A percentile compares a stretch with the other conserved stretches of the same genome.
phyloP scores from a whole-genome alignment of 1,140 invertebrate genomes.

The Venturia canescens region DNA sequence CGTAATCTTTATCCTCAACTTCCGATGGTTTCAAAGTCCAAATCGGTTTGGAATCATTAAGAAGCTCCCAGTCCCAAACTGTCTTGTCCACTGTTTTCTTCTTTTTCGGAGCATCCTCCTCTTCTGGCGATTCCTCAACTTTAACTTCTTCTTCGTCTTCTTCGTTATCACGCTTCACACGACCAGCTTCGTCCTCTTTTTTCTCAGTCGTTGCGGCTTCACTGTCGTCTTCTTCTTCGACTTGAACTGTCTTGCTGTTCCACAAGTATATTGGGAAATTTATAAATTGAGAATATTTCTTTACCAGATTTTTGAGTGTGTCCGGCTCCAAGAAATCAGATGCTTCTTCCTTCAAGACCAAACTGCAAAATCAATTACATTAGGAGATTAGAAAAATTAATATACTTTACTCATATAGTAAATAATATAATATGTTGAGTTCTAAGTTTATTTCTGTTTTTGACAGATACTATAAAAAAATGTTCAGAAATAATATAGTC shows the following conservation, averaged over 20 bases:
- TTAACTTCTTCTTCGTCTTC: conserved; percentile 79
- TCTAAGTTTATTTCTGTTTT: too few species aligned
- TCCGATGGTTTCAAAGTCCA: conserved; percentile 96
- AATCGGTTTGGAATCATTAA: conserved; percentile 98
- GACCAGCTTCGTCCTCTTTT: conserved; percentile 76
- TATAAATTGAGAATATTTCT: conserved; percentile 99
- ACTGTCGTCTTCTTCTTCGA: conserved; percentile 86
- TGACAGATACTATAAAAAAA: too few species aligned
- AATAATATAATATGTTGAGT: too few species aligned
- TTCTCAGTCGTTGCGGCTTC: conserved; percentile 68
- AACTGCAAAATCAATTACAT: conserved; percentile 74
- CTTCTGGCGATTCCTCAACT: conserved; percentile 81
- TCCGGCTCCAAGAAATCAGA: conserved; percentile 96
- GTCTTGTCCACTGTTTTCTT: conserved; percentile 96
- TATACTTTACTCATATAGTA: not conserved
- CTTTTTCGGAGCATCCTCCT: conserved; percentile 88
- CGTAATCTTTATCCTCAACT: conserved; percentile 92
- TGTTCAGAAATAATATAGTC: too few species aligned
- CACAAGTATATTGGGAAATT: conserved; percentile 99
- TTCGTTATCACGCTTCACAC: conserved; percentile 80
- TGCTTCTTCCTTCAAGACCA: conserved; percentile 98
- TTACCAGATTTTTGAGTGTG: conserved; percentile 93
- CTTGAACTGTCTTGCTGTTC: conserved; percentile 94
- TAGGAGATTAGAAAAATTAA: not conserved
- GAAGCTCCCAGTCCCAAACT: conserved; percentile 97